phyloP scores from a whole-genome alignment of 23 tunicate genomes.

The Ciona savignyi region DNA sequence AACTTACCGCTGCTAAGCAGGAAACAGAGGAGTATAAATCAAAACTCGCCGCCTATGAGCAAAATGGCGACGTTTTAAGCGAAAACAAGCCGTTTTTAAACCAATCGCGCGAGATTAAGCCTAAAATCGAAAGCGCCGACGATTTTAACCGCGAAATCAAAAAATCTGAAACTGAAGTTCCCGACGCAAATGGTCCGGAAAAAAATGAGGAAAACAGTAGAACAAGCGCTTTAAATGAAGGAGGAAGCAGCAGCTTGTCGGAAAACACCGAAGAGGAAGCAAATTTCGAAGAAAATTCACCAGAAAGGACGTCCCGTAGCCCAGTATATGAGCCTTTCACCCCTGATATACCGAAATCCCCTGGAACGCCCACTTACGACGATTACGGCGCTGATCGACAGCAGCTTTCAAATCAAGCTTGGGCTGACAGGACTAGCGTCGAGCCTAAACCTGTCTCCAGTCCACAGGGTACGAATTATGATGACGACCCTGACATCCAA shows the following conservation, averaged over 20 bases:
- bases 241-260: not conserved
- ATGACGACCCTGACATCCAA: constrained; percentile 11
- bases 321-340: not conserved
- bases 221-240: not conserved
- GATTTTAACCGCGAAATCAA: not conserved
- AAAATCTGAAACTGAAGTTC: too few relatives aligned
- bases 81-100: not conserved
- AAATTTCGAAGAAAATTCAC: too few relatives aligned
- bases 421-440: constrained; percentile 30
- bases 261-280: not conserved
- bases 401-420: constrained; percentile 3
- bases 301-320: not conserved
- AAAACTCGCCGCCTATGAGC: not conserved
- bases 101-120: not conserved
- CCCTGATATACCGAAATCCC: not conserved
- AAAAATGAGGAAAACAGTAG: not conserved
- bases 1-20: constrained; percentile 36
- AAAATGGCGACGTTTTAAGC: not conserved
- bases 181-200: too few relatives aligned
- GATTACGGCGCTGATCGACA: not conserved
- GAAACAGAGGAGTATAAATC: constrained; percentile 36
- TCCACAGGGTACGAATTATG: not conserved
- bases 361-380: constrained; percentile 16
- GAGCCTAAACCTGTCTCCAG: not conserved
- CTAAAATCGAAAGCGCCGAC: not conserved